Evolutionary conservation across 2,113 vertebrate genomes (phyloP).

Genomic region (Pseudopipra pipra): DNA sequence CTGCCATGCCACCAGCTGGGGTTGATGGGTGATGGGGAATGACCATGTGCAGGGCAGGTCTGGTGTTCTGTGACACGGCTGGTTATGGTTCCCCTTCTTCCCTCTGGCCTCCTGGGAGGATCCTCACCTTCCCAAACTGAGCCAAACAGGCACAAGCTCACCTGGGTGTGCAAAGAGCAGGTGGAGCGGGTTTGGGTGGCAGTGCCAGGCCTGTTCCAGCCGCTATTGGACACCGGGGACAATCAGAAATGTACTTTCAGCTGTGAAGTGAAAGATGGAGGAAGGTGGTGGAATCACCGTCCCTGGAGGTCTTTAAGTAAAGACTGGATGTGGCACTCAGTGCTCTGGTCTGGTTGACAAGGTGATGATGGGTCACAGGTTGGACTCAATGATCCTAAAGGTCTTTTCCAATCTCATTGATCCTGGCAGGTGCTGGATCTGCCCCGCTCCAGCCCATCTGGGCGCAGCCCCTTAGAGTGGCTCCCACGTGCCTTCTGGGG

Average conservation of each 20-base stretch:
- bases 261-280: background rate
- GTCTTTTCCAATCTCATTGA: accelerated
- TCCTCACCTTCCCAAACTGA: background rate
- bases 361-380: background rate
- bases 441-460: accelerated
- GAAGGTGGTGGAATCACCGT: background rate
- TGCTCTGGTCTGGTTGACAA: background rate
- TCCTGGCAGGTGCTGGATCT: accelerated
- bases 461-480: no score
- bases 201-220: background rate
- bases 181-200: background rate
- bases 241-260: background rate
- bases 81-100: background rate
- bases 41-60: accelerated
- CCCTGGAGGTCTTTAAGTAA: background rate
- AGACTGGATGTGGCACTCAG: accelerated
- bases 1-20: accelerated
- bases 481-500: background rate
- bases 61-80: accelerated
- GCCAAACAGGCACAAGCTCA: background rate
- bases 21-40: accelerated
- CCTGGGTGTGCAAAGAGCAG: accelerated
- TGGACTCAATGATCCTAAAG: no score
- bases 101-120: background rate
- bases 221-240: accelerated